Evolutionary conservation across 2,797 vertebrate species (phyloP).

Genomic region (Lepus townsendii): DNA sequence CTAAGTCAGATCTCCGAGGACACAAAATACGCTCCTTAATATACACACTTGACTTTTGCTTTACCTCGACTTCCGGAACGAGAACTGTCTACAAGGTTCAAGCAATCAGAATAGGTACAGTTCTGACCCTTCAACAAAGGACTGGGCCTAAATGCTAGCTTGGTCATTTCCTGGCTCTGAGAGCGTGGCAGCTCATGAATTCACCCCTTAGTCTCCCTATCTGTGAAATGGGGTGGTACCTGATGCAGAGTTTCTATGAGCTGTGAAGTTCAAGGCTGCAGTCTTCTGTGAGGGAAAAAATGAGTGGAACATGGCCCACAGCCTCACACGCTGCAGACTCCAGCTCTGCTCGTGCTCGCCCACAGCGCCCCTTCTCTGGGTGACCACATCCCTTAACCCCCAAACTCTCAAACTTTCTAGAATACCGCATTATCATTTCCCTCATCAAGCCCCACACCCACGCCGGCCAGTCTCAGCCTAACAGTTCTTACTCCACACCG

Average conservation of each 20-base stretch:
- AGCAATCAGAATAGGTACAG: background rate
- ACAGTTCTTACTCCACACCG: background rate
- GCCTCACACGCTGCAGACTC: no score
- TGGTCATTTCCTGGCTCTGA: background rate
- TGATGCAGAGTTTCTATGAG: background rate
- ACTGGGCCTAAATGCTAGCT: background rate
- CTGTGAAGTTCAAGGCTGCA: background rate
- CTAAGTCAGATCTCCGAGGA: background rate
- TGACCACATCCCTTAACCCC: background rate
- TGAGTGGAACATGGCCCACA: background rate
- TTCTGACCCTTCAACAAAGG: background rate
- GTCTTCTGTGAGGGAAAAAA: background rate
- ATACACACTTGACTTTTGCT: background rate
- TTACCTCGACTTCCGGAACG: background rate
- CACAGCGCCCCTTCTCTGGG: background rate
- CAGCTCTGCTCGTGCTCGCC: background rate
- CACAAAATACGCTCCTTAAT: background rate
- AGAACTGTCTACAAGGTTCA: background rate
- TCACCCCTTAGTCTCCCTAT: background rate
- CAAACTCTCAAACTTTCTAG: background rate
- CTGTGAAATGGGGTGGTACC: background rate
- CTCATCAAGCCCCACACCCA: background rate
- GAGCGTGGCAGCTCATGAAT: background rate
- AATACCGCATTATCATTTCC: background rate
- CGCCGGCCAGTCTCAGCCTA: background rate